Conservation (phyloP, 2,888 invertebrate species). For the Vannuccia rotundouncinata region DNA sequence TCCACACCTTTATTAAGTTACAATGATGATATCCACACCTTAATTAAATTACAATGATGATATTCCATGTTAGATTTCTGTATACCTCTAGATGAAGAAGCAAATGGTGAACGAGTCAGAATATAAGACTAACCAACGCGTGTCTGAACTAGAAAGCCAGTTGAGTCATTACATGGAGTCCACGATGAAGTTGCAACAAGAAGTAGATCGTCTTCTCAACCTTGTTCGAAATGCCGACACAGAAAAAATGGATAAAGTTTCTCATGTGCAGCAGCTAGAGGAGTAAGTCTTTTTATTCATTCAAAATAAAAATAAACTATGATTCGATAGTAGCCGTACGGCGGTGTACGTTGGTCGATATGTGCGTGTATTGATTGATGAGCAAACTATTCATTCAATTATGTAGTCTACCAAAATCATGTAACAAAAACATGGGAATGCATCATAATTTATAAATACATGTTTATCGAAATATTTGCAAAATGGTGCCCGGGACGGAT, state of each 20-base stretch:
- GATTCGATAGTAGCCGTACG: no score
- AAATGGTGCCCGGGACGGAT: no score
- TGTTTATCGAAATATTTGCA: no score
- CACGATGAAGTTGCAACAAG: constrained; percentile 46
- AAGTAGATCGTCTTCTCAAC: constrained; percentile 57
- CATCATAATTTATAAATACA: no score
- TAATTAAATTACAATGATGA: no score
- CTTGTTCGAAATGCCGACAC: constrained; percentile 55
- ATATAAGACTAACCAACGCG: constrained; percentile 36
- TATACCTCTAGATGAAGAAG: constrained; percentile 40
- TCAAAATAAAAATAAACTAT: not conserved
- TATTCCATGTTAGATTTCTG: no score
- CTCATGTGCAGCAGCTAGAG: constrained; percentile 51
- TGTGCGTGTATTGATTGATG: not conserved
- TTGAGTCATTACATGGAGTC: constrained; percentile 44
- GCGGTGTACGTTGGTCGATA: not conserved
- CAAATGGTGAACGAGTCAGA: constrained; percentile 38
- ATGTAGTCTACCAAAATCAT: no score
- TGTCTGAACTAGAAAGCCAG: constrained; percentile 40
- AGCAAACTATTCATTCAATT: no score
- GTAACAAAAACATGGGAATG: no score
- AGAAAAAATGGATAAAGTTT: constrained; percentile 53
- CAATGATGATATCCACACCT: no score
- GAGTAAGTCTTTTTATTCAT: constrained; percentile 43
- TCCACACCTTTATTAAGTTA: no score